Evolutionary conservation across 2,888 invertebrate species (phyloP).

Genomic region (Sinhomidia bicolor): DNA sequence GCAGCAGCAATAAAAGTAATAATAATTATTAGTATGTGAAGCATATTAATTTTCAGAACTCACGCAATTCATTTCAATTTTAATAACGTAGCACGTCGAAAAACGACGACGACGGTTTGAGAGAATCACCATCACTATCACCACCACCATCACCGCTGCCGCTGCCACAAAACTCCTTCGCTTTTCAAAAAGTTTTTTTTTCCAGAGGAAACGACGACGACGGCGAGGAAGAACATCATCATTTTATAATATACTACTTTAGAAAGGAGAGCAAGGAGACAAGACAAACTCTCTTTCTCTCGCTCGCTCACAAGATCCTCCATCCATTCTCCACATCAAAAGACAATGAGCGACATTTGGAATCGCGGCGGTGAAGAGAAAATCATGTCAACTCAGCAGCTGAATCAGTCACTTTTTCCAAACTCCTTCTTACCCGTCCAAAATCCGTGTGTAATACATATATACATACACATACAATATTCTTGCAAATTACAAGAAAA

Average conservation of each 20-base stretch:
- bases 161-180: not conserved
- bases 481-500: not conserved
- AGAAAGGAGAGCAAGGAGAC: slow-evolving; percentile 8
- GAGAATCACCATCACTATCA: not conserved
- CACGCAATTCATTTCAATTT: slow-evolving; percentile 10
- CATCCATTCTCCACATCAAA: slow-evolving; percentile 40
- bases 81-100: not conserved
- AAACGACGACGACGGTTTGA: not conserved
- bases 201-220: no score
- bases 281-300: not conserved
- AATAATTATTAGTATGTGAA: slow-evolving; percentile 17
- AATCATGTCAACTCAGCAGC: slow-evolving; percentile 68
- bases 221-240: not conserved
- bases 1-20: not conserved
- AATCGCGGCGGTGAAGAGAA: slow-evolving; percentile 34
- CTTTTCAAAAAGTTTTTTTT: not conserved
- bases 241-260: no score
- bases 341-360: slow-evolving; percentile 49
- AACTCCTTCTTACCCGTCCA: slow-evolving; percentile 19
- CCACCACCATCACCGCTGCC: not conserved
- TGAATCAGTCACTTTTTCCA: slow-evolving; percentile 60
- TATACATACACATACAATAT: slow-evolving; percentile 16
- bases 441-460: no score
- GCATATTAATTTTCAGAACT: slow-evolving; percentile 28
- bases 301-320: slow-evolving; percentile 11